Evolutionary conservation across 2,888 invertebrate species (phyloP), one percentile per base, ranked within the genome.

Genomic region (Choreutis nemorana): DNA sequence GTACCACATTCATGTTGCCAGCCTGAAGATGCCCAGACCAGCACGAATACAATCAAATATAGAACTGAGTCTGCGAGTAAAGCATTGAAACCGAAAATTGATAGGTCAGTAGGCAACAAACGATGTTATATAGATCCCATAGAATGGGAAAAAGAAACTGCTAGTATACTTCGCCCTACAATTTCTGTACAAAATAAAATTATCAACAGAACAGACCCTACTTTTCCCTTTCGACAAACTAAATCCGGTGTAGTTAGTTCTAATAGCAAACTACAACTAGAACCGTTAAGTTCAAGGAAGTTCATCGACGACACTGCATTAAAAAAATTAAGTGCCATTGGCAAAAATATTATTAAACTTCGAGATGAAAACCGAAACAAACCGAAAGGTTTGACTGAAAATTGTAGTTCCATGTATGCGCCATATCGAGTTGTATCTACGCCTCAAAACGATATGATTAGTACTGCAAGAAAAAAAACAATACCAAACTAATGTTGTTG

Each of bases 101-200:
- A 75, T 44, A 68, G 57, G 50, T 79, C 79, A 37, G 80, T 79
- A 38, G 80, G 80, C 44, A 81, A 81, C 48, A 81, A 81, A 47
- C 63, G 80, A 37, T 81, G 80, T 50, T 81, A 79, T 42, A 81
- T 81, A 39, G 80, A 81, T 43, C 80, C 80, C 12, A 42, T 55
- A 22, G 65, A 70, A 36, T 83, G 82, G 81, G 81, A 83, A 53
- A 68, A 75, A 29, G 80, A 82, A 46, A 83, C 82, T 21, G 79
- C 80, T 40, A 83, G 82, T 56, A 82, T 83, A 31, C 59, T 72
- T 12, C 63, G 77, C 20, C 59, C 75, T 2, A 77, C 77, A 3
- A 66, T 78, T 45, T 75, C 77, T 4, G 70, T 78, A 29, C 73
- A 75, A 35, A 73, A 73, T 36, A 75, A 73, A 60, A 41, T 58